Conservation (phyloP, 1,140 invertebrate species). For the Trissolcus basalis region DNA sequence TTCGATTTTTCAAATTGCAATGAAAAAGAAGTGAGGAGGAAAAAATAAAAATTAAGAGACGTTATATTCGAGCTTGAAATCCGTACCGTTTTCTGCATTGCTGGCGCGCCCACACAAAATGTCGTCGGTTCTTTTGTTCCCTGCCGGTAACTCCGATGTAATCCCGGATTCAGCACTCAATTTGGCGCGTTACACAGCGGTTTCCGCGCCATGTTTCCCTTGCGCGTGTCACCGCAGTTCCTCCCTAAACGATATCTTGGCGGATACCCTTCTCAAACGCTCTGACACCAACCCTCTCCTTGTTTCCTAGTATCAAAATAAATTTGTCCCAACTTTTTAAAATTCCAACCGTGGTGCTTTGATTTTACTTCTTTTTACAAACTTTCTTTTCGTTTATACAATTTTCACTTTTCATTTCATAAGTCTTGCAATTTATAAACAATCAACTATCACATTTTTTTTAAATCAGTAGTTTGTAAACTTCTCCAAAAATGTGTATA, state of each 20-base stretch:
- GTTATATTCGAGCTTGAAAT: too few relatives aligned
- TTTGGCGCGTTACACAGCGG: slow-evolving; percentile 75
- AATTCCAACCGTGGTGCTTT: too few relatives aligned
- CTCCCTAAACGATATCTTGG: slow-evolving; percentile 57
- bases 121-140: slow-evolving; percentile 39
- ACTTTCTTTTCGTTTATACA: too few relatives aligned
- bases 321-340: too few relatives aligned
- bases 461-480: too few relatives aligned
- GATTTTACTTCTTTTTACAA: too few relatives aligned
- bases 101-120: slow-evolving; percentile 44
- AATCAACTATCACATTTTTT: too few relatives aligned
- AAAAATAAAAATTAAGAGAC: slow-evolving; percentile 11
- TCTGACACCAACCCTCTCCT: slow-evolving; percentile 7
- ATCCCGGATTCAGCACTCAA: slow-evolving; percentile 77
- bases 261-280: slow-evolving; percentile 37
- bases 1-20: too few relatives aligned
- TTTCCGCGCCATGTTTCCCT: slow-evolving; percentile 53
- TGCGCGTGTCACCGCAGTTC: slow-evolving; percentile 63
- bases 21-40: slow-evolving; percentile 6
- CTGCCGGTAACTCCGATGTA: slow-evolving; percentile 58
- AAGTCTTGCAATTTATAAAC: too few relatives aligned
- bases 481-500: too few relatives aligned
- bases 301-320: neutral
- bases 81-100: slow-evolving; percentile 17
- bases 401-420: too few relatives aligned